Conservation (phyloP, 2,888 invertebrate species). For the Tipula unca region DNA sequence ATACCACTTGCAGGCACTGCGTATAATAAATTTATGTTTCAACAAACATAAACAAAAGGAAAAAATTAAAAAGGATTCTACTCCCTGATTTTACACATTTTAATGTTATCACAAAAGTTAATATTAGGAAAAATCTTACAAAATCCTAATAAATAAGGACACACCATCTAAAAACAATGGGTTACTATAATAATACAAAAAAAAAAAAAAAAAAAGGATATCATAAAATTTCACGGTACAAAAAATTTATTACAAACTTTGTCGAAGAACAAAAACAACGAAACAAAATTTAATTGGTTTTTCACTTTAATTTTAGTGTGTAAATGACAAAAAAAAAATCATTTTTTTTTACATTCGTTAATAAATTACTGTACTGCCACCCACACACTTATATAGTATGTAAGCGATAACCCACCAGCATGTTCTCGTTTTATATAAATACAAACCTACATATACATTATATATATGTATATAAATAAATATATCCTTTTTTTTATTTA, state of each 20-base stretch:
- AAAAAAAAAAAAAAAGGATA: not conserved
- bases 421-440: not conserved
- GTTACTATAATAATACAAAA: not conserved
- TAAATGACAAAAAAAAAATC: not conserved
- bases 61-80: not conserved
- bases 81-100: not conserved
- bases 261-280: not conserved
- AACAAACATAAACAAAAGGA: not conserved
- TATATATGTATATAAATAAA: not conserved
- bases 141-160: not conserved
- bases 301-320: not conserved
- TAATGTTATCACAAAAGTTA: not conserved
- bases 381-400: not conserved
- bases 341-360: not conserved
- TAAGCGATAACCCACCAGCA: not conserved
- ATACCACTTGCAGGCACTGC: not conserved
- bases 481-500: not conserved
- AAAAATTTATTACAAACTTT: not conserved
- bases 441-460: too few relatives aligned
- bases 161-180: not conserved
- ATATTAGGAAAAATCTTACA: not conserved
- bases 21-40: not conserved
- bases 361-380: not conserved
- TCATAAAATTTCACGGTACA: not conserved
- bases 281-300: not conserved